A percentile compares a stretch with the other conserved stretches of the same genome.
Evolutionary conservation across 2,888 invertebrate genomes (phyloP).

Genomic region (Caenorhabditis parvicauda): DNA sequence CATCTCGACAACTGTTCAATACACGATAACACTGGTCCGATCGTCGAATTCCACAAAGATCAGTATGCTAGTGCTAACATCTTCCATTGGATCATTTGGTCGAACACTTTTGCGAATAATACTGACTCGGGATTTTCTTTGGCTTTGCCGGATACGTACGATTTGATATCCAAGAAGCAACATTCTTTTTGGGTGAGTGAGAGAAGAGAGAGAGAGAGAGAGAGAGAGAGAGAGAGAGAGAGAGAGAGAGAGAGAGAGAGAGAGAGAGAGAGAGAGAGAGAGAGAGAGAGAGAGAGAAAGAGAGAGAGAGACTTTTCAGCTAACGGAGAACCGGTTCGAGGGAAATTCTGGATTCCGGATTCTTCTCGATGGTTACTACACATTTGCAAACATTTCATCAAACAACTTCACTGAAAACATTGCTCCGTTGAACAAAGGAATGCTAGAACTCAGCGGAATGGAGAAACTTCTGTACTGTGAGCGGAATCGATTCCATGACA

Average conservation of each 20-base stretch:
- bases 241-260: not conserved
- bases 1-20: slow-evolving; percentile 83
- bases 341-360: slow-evolving; percentile 82
- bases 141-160: slow-evolving; percentile 72
- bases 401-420: slow-evolving; percentile 82
- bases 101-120: slow-evolving; percentile 75
- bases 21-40: slow-evolving; percentile 78
- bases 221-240: not conserved
- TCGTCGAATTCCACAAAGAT: slow-evolving; percentile 74
- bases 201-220: too few species aligned
- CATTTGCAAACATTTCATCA: slow-evolving; percentile 80
- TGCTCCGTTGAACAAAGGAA: slow-evolving; percentile 73
- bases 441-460: slow-evolving; percentile 75
- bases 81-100: slow-evolving; percentile 79
- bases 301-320: slow-evolving; percentile 36
- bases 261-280: not conserved
- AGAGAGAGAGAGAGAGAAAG: too few species aligned
- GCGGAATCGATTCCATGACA: slow-evolving; percentile 57
- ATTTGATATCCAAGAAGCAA: slow-evolving; percentile 45
- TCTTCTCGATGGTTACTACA: slow-evolving; percentile 87
- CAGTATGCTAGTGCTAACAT: slow-evolving; percentile 92
- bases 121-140: slow-evolving; percentile 82
- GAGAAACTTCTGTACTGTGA: slow-evolving; percentile 87
- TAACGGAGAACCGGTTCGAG: slow-evolving; percentile 70
- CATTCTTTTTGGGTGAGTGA: slow-evolving; percentile 46